Evolutionary conservation across 2,888 invertebrate genomes (phyloP), one percentile per base, ranked within the genome.

Genomic region (Apamea epomidion): DNA sequence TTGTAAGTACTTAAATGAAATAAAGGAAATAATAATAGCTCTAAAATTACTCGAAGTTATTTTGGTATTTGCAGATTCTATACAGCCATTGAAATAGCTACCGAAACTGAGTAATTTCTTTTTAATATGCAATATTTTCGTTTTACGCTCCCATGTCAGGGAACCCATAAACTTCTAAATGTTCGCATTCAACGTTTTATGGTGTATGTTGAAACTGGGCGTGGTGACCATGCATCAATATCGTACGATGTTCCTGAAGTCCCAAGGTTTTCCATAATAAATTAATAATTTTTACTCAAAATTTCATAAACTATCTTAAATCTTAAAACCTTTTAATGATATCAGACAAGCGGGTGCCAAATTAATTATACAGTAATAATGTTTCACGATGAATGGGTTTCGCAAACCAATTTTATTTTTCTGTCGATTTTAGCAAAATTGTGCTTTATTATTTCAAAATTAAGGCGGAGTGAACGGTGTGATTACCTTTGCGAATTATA

Each of bases 301-400:
- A 71, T 76, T 87, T 67, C 32, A 64, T 60, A 76, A 78, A 80
- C 78, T 82, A 85, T 85, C 81, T 81, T 79, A 42, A 77, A 90
- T 86, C 82, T 90, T 86, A 74, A 84, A 82, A 78, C 72, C 58
- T 80, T 90, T 87, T 89, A 90, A 90, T 89, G 74, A 78, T 54
- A 84, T 74, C 84, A 82, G 88, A 84, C 78, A 83, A 84, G 81
- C 75, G 79, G 29, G 80, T 87, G 82, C 75, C 76, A 74, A 86
- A 89, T 89, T 91, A 86, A 91, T 90, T 84, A 83, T 76, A 85
- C 76, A 37, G 82, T 74, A 81, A 70, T 83, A 73, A 85, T 74
- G 54, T 76, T 80, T 32, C 69, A 74, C 76, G 74, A 87, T 85
- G 77, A 87, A 84, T 87, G 87, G 70, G 45, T 68, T 78, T 29